Base-by-base conservation (phyloP, 2,888 invertebrate genomes). In the Anoplius nigerrimus region DNA sequence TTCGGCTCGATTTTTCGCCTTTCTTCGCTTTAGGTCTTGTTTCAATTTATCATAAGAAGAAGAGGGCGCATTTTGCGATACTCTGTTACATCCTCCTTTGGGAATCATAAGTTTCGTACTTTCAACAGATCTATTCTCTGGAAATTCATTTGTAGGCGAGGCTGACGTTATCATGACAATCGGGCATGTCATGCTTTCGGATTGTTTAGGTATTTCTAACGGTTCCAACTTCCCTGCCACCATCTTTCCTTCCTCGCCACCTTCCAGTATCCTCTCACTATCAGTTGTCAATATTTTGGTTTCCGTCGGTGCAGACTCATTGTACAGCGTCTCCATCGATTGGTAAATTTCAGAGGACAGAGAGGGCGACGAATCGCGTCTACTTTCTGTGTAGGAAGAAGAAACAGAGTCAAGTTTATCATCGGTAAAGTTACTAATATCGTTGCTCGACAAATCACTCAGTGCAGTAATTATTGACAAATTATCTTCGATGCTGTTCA, bases 361-460 rank as follows among this genome's bases (percentile, higher is more conserved):
- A 16, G 74, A 74, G 6, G 59, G 61, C 18, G 79, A 78, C 0
- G 78, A 75, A 15, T 78, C 76, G 66, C 78, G 75, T 53, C 74
- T 83, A 16, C 73, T 27, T 56, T 81, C 83, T 2, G 87, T n/a
- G n/a, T n/a, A 82, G 15, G 84, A 85, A 15, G 84, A 84, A 18
- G 81, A 74, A 20, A 87, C 73, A 27, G 87, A 67, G 69, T 86
- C 85, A 0, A 87, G 87, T 46, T 87, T 74, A 76, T 82, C 82
- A 48, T 77, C 74, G 48, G 72, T 69, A 34, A 60, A 52, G 64
- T 51, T 76, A 34, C 45, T 13, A 48, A 21, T 51, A 56, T 62
- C 64, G 62, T 68, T 66, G 57, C 27, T 11, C 57, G 18, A 45
- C 65, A 34, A 65, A 43, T 60, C 57, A 61, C 61, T 34, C 34